Evolutionary conservation across 2,888 invertebrate species (phyloP).

Genomic region (Eustalomyia histrio): DNA sequence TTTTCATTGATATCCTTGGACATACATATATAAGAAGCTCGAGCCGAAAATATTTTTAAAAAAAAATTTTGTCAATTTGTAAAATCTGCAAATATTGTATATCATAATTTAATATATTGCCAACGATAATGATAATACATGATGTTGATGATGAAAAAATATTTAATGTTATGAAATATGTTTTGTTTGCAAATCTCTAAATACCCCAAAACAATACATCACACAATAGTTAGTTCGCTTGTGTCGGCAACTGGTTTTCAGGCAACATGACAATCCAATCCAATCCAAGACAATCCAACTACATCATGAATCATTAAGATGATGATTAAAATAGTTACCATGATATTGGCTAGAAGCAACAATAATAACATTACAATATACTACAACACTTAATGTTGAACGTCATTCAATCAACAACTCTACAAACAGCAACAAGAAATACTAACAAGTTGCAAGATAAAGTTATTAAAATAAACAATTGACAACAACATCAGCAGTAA

Average conservation of each 20-base stretch:
- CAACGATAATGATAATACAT: too few species aligned
- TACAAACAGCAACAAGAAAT: conserved; percentile 17
- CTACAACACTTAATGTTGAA: conserved; percentile 40
- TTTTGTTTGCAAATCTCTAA: too few species aligned
- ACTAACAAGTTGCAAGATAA: conserved; percentile 56
- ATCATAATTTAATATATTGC: too few species aligned
- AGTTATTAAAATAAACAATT: conserved; percentile 61
- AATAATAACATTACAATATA: conserved; percentile 21
- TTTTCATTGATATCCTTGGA: too few species aligned
- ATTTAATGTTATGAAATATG: too few species aligned
- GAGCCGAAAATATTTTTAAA: too few species aligned
- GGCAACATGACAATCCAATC: background rate
- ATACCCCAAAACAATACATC: conserved; percentile 27
- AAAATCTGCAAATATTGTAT: too few species aligned
- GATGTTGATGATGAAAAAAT: too few species aligned
- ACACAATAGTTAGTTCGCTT: conserved; percentile 13
- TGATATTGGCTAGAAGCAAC: conserved; percentile 41
- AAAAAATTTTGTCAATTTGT: too few species aligned
- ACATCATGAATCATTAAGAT: conserved; percentile 56
- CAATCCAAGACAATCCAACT: conserved; percentile 5
- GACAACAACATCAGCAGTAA: conserved; percentile 44
- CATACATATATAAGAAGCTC: too few species aligned
- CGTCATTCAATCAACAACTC: conserved; percentile 52
- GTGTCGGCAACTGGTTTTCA: conserved; percentile 12
- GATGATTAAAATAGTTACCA: conserved; percentile 59